Percentiles rank a stretch among this genome's conserved stretches.
Conservation (phyloP, 2,113 vertebrate genomes). For the Lasiurus cinereus region DNA sequence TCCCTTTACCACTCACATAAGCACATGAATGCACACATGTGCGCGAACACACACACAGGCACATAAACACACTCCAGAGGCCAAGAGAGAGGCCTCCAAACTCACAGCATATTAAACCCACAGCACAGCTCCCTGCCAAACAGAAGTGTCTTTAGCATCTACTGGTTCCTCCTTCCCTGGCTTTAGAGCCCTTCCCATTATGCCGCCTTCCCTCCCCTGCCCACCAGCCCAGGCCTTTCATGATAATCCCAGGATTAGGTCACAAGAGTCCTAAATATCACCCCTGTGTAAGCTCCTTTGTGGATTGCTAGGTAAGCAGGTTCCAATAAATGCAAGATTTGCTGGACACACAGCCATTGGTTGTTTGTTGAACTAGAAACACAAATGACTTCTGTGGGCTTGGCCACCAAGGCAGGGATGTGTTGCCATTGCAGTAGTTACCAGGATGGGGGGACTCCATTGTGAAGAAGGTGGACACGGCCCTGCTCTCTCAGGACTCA, state of each 20-base stretch:
- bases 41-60: rapidly evolving
- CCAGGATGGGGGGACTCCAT: neutral
- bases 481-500: neutral
- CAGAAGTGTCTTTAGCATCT: neutral
- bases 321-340: conserved; percentile 75
- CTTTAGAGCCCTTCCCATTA: neutral
- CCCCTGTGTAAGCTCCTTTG: conserved; percentile 74
- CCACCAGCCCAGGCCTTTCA: neutral
- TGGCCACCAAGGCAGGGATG: neutral
- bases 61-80: neutral
- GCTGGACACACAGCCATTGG: neutral
- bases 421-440: rapidly evolving
- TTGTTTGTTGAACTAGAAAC: neutral
- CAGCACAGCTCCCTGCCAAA: neutral
- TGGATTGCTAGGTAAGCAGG: conserved; percentile 68
- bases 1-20: neutral
- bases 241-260: conserved; percentile 74
- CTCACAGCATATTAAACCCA: neutral
- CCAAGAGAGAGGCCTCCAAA: neutral
- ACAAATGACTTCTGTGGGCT: neutral
- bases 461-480: rapidly evolving
- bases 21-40: neutral
- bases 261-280: neutral
- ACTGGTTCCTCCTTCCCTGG: neutral
- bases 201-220: neutral